A percentile compares a stretch with the other conserved stretches of the same genome.
Conservation (phyloP, 2,113 vertebrate genomes). For the Ranitomeya imitator region DNA sequence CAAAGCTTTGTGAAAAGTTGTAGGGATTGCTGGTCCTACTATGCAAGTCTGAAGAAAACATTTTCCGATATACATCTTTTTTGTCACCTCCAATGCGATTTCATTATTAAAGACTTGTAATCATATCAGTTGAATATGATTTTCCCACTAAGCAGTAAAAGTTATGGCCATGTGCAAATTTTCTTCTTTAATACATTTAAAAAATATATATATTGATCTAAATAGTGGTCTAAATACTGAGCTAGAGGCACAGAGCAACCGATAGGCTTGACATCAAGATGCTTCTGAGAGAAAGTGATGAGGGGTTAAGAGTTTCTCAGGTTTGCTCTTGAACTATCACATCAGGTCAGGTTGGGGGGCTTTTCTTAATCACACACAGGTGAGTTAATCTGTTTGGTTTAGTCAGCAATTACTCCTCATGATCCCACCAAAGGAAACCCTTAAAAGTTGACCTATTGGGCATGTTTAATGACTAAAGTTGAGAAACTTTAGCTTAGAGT, state of each 20-base stretch:
- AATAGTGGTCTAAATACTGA: neutral
- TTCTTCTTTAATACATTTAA: neutral
- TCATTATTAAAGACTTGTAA: too few relatives aligned
- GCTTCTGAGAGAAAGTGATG: neutral
- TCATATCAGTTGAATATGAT: too few relatives aligned
- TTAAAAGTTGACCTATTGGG: conserved; percentile 21
- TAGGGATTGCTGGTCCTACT: too few relatives aligned
- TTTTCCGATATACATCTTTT: too few relatives aligned
- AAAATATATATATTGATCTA: neutral
- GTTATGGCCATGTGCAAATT: too few relatives aligned
- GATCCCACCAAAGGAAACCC: conserved; percentile 22
- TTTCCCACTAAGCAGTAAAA: too few relatives aligned
- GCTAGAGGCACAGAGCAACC: neutral
- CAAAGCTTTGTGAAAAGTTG: too few relatives aligned
- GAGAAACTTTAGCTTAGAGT: conserved; percentile 41
- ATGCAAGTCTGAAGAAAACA: too few relatives aligned
- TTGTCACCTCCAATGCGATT: too few relatives aligned
- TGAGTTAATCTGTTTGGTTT: conserved; percentile 23
- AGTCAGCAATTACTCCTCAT: conserved; percentile 10
- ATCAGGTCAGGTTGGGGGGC: neutral
- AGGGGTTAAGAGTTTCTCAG: neutral
- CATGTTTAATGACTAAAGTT: conserved; percentile 7
- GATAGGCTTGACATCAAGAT: neutral
- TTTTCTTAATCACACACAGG: conserved; percentile 7
- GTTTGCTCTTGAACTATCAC: neutral